Base-by-base conservation (phyloP, 2,113 vertebrate species). In the Peromyscus polionotus region DNA sequence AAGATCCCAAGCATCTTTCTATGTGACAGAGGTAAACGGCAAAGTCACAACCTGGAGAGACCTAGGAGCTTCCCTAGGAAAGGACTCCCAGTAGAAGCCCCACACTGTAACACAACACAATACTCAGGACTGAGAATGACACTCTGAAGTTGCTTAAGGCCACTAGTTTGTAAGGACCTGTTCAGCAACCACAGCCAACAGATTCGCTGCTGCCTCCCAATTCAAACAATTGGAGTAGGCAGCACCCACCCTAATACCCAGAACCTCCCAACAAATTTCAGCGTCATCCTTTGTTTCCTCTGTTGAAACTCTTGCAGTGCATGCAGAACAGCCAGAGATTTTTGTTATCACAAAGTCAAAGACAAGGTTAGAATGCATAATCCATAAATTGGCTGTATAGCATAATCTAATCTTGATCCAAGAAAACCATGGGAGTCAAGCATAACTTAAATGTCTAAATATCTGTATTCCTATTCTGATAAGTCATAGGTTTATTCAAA, bases 101-200 rank as follows among this genome's bases (percentile, higher is more conserved):
- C 48, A 72, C 17, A 5, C 42, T 0, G 24, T 0, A 13, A 26
- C 9, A 59, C 13, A 17, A 70, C 57, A 5, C 59, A 72, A 36
- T 12, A 17, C 83, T 84, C 70, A 73, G 19, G 75, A 90, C 33
- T 33, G 0, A 68, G 31, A 45, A n/a, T 0, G 31, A 68, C 51
- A 45, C 8, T 0, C 0, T 1, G 3, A 11, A 42, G 13, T 0
- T 1, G 0, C 7, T n/a, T 20, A 36, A 65, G 63, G 51, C 26
- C 86, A 83, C 14, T 14, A 45, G 3, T 7, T 65, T 57, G 61
- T 5, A 20, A 11, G 20, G 0, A 61, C 73, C 33, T 67, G n/a
- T 76, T 54, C n/a, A 54, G 65, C 31, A 88, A 22, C 65, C 24
- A 83, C 0, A 45, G 28, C 48, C 77, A 85, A 75, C 28, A 16